Conservation (phyloP, 2,113 vertebrate genomes). For the Takifugu bimaculatus region DNA sequence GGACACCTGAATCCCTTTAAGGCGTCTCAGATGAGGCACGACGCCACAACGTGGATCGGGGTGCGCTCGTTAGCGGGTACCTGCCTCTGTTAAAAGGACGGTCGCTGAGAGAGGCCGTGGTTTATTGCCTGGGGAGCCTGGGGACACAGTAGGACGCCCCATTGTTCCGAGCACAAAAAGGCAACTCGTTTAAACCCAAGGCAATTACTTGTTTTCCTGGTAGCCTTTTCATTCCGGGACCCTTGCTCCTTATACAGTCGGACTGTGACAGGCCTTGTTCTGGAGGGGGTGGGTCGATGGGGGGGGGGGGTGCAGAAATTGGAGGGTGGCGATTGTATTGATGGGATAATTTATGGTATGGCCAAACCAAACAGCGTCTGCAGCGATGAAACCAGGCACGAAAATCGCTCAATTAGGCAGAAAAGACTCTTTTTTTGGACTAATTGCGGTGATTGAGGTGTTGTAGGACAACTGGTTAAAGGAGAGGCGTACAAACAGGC, state of each 20-base stretch:
- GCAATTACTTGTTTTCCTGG: constrained; percentile 66
- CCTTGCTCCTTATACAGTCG: constrained; percentile 59
- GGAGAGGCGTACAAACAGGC: background rate
- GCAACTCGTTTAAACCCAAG: constrained; percentile 61
- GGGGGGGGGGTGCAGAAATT: constrained; percentile 44
- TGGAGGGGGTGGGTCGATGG: constrained; percentile 24
- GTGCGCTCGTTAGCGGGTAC: constrained; percentile 67
- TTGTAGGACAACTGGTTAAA: no score
- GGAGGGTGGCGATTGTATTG: constrained; percentile 65
- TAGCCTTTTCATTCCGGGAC: constrained; percentile 33
- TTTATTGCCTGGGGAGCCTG: constrained; percentile 63
- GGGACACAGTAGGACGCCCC: constrained; percentile 65
- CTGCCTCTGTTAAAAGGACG: constrained; percentile 56
- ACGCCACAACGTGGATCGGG: constrained; percentile 55
- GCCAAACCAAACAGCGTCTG: constrained; percentile 39
- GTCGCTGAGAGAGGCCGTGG: constrained; percentile 55
- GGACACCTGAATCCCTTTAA: constrained; percentile 29
- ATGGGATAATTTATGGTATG: constrained; percentile 67
- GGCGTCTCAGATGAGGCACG: constrained; percentile 39
- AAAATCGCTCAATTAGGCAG: constrained; percentile 55
- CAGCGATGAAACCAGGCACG: constrained; percentile 60
- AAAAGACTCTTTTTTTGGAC: constrained; percentile 45
- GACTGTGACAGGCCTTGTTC: constrained; percentile 52
- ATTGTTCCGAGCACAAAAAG: constrained; percentile 72
- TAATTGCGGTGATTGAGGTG: constrained; percentile 22